A percentile compares a stretch with the other conserved stretches of the same genome.
phyloP scores from a whole-genome alignment of 1,140 invertebrate genomes.

The Chironomus striatipennis region DNA sequence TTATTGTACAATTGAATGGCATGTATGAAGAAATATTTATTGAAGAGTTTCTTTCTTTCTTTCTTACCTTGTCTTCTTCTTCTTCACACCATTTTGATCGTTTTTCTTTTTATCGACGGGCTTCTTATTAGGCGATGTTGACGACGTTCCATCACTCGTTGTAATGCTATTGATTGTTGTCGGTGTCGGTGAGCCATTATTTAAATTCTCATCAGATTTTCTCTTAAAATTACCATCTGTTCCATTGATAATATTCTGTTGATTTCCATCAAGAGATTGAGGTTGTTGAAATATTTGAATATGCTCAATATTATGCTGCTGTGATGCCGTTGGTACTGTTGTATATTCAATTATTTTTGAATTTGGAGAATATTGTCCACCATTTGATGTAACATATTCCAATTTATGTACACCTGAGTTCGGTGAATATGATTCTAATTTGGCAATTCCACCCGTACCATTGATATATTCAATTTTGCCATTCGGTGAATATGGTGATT shows the following conservation, averaged over 20 bases:
- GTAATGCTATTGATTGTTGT: background rate
- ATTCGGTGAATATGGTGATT: slow-evolving; percentile 34
- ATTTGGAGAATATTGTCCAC: background rate
- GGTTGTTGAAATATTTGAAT: slow-evolving; percentile 24
- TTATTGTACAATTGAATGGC: no score
- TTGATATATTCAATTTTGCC: slow-evolving; percentile 26
- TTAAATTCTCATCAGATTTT: slow-evolving; percentile 21
- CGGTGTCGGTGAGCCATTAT: slow-evolving; percentile 22
- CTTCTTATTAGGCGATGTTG: slow-evolving; percentile 50
- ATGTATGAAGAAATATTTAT: no score
- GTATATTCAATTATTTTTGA: slow-evolving; percentile 19
- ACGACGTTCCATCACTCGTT: slow-evolving; percentile 25
- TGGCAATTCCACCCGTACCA: background rate
- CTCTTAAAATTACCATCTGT: slow-evolving; percentile 24
- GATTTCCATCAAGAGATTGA: slow-evolving; percentile 26
- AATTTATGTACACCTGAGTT: background rate
- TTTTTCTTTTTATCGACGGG: slow-evolving; percentile 72
- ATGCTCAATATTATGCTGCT: slow-evolving; percentile 9
- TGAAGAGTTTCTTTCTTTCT: no score
- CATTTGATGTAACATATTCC: slow-evolving; percentile 5
- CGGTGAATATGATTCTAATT: background rate
- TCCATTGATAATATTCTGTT: slow-evolving; percentile 27
- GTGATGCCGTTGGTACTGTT: background rate
- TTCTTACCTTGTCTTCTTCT: slow-evolving; percentile 83
- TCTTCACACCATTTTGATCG: slow-evolving; percentile 80